Evolutionary conservation across 2,888 invertebrate genomes (phyloP).

Genomic region (Tridacna crocea): DNA sequence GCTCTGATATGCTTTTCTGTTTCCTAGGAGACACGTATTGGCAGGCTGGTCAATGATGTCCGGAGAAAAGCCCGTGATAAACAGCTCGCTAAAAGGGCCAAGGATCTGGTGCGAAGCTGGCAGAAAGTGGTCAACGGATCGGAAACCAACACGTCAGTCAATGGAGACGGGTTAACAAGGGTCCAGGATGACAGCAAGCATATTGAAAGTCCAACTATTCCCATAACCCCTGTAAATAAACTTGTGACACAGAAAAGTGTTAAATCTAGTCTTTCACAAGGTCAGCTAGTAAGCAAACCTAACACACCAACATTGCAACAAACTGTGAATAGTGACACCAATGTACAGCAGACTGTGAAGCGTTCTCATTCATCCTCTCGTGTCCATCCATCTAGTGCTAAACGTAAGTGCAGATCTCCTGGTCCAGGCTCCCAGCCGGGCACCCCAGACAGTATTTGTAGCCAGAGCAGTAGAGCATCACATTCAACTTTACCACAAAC

Average conservation of each 20-base stretch:
- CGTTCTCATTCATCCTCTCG: slow-evolving; percentile 58
- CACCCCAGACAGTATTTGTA: slow-evolving; percentile 60
- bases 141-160: slow-evolving; percentile 60
- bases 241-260: slow-evolving; percentile 62
- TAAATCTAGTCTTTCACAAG: slow-evolving; percentile 72
- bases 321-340: slow-evolving; percentile 47
- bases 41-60: slow-evolving; percentile 96
- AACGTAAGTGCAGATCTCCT: slow-evolving; percentile 61
- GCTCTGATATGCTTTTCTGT: background rate
- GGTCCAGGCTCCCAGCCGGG: slow-evolving; percentile 48
- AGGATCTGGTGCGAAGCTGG: slow-evolving; percentile 96
- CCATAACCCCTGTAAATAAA: slow-evolving; percentile 44
- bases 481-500: slow-evolving; percentile 28
- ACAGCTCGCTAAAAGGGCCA: slow-evolving; percentile 93
- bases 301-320: slow-evolving; percentile 56
- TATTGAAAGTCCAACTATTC: slow-evolving; percentile 26
- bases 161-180: slow-evolving; percentile 75
- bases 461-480: slow-evolving; percentile 49
- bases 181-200: slow-evolving; percentile 50
- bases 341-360: slow-evolving; percentile 44
- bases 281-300: slow-evolving; percentile 58
- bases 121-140: slow-evolving; percentile 89
- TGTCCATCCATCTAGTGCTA: slow-evolving; percentile 47
- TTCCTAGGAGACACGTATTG: slow-evolving; percentile 95
- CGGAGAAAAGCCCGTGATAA: slow-evolving; percentile 94